Percentiles rank a stretch among this genome's conserved stretches.
Conservation (phyloP, 2,113 vertebrate genomes). For the Todiramphus chloris region DNA sequence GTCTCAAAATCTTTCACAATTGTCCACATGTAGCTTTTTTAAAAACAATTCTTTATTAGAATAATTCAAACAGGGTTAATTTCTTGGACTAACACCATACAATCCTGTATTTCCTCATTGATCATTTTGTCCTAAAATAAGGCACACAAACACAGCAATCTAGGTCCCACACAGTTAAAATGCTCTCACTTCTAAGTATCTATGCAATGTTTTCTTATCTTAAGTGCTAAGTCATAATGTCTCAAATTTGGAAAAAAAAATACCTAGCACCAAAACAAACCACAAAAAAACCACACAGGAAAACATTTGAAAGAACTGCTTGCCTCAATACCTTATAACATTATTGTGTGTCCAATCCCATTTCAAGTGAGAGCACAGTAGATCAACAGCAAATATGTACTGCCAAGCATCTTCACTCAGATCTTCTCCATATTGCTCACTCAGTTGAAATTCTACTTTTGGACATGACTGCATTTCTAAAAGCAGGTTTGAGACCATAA, state of each 20-base stretch:
- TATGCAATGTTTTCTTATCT: neutral
- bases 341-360: conserved; percentile 93
- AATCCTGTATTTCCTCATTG: neutral
- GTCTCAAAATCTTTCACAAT: neutral
- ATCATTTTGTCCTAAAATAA: neutral
- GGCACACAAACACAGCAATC: neutral
- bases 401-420: conserved; percentile 85
- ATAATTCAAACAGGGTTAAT: neutral
- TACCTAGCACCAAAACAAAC: neutral
- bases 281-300: neutral
- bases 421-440: conserved; percentile 83
- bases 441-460: conserved; percentile 78
- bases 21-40: neutral
- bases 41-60: neutral
- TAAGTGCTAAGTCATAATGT: neutral
- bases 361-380: conserved; percentile 87
- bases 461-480: conserved; percentile 79
- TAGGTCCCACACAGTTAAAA: neutral
- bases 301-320: neutral
- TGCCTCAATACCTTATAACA: conserved; percentile 81
- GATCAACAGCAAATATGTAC: conserved; percentile 83
- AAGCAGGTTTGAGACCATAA: conserved; percentile 82
- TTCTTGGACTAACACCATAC: neutral
- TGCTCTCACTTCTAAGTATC: neutral
- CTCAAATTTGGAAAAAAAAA: neutral